These are phyloP conservation scores for Oostethus manadensis DNA, from an alignment of 2,113 vertebrate genomes.

Conservation along the genomic window DNA sequence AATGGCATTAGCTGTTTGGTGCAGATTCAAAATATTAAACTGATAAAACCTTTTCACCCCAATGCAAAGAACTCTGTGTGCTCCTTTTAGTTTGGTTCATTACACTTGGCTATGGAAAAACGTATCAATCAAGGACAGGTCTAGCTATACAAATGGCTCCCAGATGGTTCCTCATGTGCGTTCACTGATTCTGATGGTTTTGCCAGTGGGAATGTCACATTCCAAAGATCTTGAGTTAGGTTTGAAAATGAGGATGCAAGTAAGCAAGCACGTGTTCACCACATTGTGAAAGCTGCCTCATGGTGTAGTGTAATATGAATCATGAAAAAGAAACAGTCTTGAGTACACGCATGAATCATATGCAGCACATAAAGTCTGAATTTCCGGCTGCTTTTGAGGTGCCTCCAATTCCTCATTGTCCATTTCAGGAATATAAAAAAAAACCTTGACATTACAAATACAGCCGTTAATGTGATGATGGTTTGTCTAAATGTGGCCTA, in stretches of 20 bases:
- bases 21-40: background rate
- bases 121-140: slow-evolving; percentile 3
- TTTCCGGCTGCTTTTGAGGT: slow-evolving; percentile 4
- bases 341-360: background rate
- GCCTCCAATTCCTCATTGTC: slow-evolving; percentile 5
- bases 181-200: slow-evolving; percentile 21
- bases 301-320: background rate
- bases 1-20: no score
- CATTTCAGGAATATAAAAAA: background rate
- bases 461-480: slow-evolving; percentile 28
- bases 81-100: background rate
- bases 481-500: slow-evolving; percentile 51
- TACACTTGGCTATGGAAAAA: background rate
- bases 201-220: slow-evolving; percentile 18
- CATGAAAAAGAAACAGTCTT: background rate
- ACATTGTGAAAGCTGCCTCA: slow-evolving; percentile 3
- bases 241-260: slow-evolving; percentile 12
- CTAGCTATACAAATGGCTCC: slow-evolving; percentile 29
- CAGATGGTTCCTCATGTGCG: slow-evolving; percentile 20
- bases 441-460: slow-evolving; percentile 8
- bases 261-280: slow-evolving; percentile 15
- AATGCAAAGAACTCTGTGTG: background rate
- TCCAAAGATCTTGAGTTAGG: slow-evolving; percentile 14
- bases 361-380: background rate
- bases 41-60: background rate